Conservation (phyloP, 2,888 invertebrate species). For the Meghimatium bilineatum region DNA sequence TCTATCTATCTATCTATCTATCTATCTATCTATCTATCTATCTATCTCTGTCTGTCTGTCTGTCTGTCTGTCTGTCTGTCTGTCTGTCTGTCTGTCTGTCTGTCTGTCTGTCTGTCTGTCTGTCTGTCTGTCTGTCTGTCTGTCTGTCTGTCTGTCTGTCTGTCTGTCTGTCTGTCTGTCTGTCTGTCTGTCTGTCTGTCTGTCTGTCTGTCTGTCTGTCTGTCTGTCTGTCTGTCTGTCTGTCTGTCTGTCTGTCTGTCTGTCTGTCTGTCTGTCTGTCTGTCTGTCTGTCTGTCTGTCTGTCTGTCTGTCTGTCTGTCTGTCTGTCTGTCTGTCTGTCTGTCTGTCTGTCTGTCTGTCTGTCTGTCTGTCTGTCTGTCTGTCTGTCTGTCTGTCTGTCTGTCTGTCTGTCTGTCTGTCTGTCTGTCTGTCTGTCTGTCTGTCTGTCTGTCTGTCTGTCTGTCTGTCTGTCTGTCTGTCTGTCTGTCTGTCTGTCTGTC, state of each 20-base stretch:
- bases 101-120: no score
- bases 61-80: background rate
- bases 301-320: background rate
- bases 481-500: background rate
- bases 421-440: background rate
- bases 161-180: background rate
- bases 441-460: no score
- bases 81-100: background rate
- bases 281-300: background rate
- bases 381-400: background rate
- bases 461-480: background rate
- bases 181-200: background rate
- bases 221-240: background rate
- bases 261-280: background rate
- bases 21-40: background rate
- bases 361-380: background rate
- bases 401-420: background rate
- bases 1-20: no score
- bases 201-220: background rate
- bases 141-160: conserved; percentile 5
- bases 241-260: background rate
- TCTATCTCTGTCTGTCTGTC: no score
- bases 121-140: background rate
- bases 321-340: background rate
- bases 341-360: background rate